Evolutionary conservation across 2,113 vertebrate genomes (phyloP).

Genomic region (Colossoma macropomum): DNA sequence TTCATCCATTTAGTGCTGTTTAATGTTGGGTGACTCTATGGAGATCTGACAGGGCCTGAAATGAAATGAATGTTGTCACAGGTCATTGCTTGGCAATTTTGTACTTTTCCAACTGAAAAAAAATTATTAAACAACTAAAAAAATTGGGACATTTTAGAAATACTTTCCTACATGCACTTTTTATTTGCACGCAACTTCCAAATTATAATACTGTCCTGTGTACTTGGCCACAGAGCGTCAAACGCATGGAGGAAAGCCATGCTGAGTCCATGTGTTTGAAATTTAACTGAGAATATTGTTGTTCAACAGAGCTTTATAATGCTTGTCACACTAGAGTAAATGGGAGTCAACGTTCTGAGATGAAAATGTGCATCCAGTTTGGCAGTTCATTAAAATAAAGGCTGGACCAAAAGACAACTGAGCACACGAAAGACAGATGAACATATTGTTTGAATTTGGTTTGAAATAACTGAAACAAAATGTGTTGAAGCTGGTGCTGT

Average conservation of each 20-base stretch:
- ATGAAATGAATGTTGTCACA: background rate
- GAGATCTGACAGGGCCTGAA: background rate
- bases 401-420: constrained; percentile 9
- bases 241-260: background rate
- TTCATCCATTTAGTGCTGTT: background rate
- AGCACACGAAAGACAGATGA: constrained; percentile 4
- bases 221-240: background rate
- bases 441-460: constrained; percentile 12
- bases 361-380: constrained; percentile 18
- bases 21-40: background rate
- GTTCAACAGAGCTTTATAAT: constrained; percentile 2
- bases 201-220: background rate
- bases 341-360: background rate
- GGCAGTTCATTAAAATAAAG: constrained; percentile 24
- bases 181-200: background rate
- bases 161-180: background rate
- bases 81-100: background rate
- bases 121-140: background rate
- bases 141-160: background rate
- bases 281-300: constrained; percentile 24
- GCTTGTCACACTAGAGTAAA: background rate
- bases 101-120: background rate
- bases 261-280: constrained; percentile 11
- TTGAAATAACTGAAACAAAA: constrained; percentile 9
- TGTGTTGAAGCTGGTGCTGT: background rate